Evolutionary conservation across 92 coral and sea anemone species (phyloP).

Genomic region (Galaxea fascicularis): DNA sequence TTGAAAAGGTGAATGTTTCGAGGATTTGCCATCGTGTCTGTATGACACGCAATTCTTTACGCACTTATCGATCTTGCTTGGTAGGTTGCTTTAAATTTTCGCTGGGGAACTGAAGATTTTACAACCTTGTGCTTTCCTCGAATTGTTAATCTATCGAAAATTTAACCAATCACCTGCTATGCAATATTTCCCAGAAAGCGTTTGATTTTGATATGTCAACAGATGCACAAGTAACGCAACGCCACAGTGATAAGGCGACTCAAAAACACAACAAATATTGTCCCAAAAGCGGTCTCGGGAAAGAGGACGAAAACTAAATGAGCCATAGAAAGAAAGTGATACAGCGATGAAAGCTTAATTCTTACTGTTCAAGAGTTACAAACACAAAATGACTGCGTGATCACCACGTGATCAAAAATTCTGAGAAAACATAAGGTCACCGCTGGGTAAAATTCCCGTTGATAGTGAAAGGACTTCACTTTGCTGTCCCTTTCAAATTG

Average conservation of each 20-base stretch:
- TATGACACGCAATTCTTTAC: neutral
- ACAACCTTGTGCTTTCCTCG: neutral
- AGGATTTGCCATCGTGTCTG: slow-evolving; percentile 16
- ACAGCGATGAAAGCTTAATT: neutral
- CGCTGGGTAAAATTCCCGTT: slow-evolving; percentile 8
- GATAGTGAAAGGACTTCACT: neutral
- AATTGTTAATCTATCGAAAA: neutral
- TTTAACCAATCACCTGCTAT: neutral
- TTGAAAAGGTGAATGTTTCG: slow-evolving; percentile 70
- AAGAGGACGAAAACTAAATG: neutral
- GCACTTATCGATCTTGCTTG: neutral
- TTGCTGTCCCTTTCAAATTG: neutral
- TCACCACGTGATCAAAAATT: slow-evolving; percentile 1
- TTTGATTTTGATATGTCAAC: neutral
- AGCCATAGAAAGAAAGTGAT: neutral
- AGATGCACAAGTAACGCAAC: neutral
- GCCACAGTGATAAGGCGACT: neutral
- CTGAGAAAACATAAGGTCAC: slow-evolving; percentile 18
- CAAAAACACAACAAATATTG: neutral
- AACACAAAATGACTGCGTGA: neutral
- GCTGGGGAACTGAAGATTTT: neutral
- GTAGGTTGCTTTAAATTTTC: neutral
- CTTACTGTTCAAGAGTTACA: neutral
- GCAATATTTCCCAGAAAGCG: slow-evolving; percentile 40
- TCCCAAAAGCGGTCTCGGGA: neutral